phyloP scores from a whole-genome alignment of 2,113 vertebrate species.

The Amphiprion ocellaris region DNA sequence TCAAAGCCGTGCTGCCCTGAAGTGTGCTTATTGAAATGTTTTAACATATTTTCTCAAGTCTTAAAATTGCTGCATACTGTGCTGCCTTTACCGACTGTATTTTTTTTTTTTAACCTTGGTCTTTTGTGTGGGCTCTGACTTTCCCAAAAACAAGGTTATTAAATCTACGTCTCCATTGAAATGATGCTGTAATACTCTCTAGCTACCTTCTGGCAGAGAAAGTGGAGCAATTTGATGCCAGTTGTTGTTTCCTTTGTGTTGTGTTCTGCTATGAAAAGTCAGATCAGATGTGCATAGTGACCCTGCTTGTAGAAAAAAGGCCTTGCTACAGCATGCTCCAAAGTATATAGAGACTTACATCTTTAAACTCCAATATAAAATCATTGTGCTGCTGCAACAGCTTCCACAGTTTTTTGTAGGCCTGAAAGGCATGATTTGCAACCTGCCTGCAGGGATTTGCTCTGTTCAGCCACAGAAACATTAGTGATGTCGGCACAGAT shows the following conservation, averaged over 20 bases:
- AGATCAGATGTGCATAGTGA: conserved; percentile 3
- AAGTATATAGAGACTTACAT: background rate
- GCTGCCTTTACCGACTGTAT: background rate
- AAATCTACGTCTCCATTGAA: background rate
- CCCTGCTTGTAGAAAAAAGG: background rate
- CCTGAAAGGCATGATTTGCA: too few relatives aligned
- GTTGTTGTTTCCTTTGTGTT: conserved; percentile 1
- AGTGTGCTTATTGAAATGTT: too few relatives aligned
- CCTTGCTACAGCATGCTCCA: background rate
- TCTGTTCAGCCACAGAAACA: background rate
- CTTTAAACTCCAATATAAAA: too few relatives aligned
- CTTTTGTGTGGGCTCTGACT: background rate
- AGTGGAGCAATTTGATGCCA: background rate
- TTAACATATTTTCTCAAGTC: too few relatives aligned
- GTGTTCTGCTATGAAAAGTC: conserved; percentile 1
- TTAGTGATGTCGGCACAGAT: too few relatives aligned
- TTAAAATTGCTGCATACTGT: background rate
- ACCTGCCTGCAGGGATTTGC: background rate
- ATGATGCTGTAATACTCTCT: background rate
- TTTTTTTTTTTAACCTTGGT: background rate
- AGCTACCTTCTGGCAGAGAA: conserved; percentile 13
- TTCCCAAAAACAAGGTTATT: conserved; percentile 5
- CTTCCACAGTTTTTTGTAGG: background rate
- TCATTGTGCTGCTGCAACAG: background rate
- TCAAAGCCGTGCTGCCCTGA: too few relatives aligned